These are phyloP conservation scores for Labeo rohita DNA, from an alignment of 2,113 vertebrate genomes.

Conservation along the genomic window DNA sequence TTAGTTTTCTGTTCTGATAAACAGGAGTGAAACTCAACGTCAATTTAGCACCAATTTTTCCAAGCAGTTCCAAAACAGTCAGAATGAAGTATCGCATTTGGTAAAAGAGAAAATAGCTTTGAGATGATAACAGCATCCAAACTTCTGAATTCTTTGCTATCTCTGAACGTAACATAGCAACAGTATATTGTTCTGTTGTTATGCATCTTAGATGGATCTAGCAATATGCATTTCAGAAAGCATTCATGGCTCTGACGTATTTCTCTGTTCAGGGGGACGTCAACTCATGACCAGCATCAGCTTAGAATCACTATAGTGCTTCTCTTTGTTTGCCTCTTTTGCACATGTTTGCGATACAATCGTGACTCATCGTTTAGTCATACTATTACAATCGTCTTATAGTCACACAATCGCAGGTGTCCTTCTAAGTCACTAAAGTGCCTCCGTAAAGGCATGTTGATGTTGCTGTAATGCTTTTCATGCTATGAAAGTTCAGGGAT, in stretches of 20 bases:
- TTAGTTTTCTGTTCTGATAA: too few species aligned
- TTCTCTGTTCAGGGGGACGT: background rate
- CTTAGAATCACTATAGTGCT: background rate
- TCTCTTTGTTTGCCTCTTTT: slow-evolving; percentile 1
- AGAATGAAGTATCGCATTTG: background rate
- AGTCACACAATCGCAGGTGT: background rate
- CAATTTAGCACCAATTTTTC: background rate
- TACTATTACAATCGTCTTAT: slow-evolving; percentile 21
- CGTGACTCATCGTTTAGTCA: background rate
- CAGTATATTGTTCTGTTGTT: background rate
- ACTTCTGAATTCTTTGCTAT: background rate
- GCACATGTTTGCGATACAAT: background rate
- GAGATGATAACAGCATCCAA: background rate
- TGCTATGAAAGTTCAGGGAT: slow-evolving; percentile 57
- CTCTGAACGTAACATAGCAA: background rate
- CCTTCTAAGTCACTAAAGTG: slow-evolving; percentile 40
- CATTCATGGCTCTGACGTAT: background rate
- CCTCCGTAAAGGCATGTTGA: slow-evolving; percentile 44
- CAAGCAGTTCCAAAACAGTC: background rate
- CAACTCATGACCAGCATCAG: background rate
- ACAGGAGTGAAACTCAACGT: background rate
- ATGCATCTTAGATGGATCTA: background rate
- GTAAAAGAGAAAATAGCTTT: too few species aligned
- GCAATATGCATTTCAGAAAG: background rate
- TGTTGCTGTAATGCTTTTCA: slow-evolving; percentile 38